Base-by-base conservation (phyloP, 1,140 invertebrate genomes). In the Amyelois transitella region DNA sequence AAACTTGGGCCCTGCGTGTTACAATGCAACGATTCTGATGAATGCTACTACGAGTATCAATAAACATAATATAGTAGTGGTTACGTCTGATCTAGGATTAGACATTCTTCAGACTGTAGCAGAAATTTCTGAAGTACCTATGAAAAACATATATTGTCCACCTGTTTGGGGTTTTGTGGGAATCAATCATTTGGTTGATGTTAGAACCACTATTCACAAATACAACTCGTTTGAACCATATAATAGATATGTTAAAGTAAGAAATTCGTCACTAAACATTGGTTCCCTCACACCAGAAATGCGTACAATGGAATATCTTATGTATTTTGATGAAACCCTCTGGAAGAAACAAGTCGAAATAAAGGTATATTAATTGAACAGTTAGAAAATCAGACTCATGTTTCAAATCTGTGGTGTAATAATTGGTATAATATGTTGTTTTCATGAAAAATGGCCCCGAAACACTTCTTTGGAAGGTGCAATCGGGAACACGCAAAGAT, bases 161-260 rank as follows among this genome's bases (percentile, higher is more conserved):
- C 89, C 90, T 25, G 89, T 91, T 6, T 91, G 89, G 89, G 90
- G 90, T 8, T 90, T 89, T 65, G 75, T 88, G 0, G 89, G 89
- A 19, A 69, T 88, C n/a, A 88, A 90, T 64, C 77, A 88, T 49
- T 81, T 89, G 43, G 75, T 89, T 10, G 89, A 90, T 69, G 69
- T 88, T 22, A 73, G 67, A 43, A 85, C 77, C 48, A 88, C 86
- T 43, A 65, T 89, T 55, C 82, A 89, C 63, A 85, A 78, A 61
- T 86, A 86, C 24, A 73, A 89, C 58, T 60, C 69, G 18, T 81
- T 86, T 63, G 62, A 77, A 48, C 89, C 89, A 1, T 88, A 83
- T 21, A 64, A 62, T 10, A 77, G 81, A 75, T 79, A 77, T 66
- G 53, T 55, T 12, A 88, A 77, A 77, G 79, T 86, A 1, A 71